Base-by-base conservation (phyloP, 2,797 vertebrate genomes). In the Helarctos malayanus region DNA sequence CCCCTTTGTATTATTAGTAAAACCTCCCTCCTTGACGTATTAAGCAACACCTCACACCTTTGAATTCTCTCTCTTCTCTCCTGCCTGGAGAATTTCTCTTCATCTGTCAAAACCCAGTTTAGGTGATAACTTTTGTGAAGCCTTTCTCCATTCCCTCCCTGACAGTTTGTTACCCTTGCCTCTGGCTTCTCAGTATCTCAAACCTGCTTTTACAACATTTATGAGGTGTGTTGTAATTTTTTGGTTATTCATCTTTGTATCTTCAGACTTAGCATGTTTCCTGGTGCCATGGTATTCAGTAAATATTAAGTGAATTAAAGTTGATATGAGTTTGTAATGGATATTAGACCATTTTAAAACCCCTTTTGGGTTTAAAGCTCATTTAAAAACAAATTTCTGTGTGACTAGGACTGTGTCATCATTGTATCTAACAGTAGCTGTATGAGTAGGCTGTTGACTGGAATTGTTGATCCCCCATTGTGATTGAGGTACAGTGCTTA, bases 301-400 rank as follows among this genome's bases (percentile, higher is more conserved):
- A 95, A 94, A 91, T 94, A 69, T n/a, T 91, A 79, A 90, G 54
- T 95, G 35, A 95, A 81, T 93, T 98, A 65, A 84, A 87, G 29
- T 97, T 94, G 96, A 41, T 96, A 15, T 35, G 35, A 7, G 49
- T 91, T 93, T 92, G 56, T 97, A 96, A 88, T 96, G 52, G 14
- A 21, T 59, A 78, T 82, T 90, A 92, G 80, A 57, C 41, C 15
- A 57, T 94, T 93, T 94, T 16, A n/a, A 95, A 95, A 49, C 5
- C 12, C 23, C 29, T 56, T 96, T 91, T 71, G 35, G 18, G 19
- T 89, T 94, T 87, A 91, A 93, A 95, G 57, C 45, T 91, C 7
- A 79, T 80, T 87, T 95, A 78, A 92, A 90, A 97, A 82, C 35
- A 49, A 11, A 84, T 69, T 83, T 89, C 59, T 93, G 0, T 84